A percentile compares a stretch with the other conserved stretches of the same genome.
Conservation (phyloP, 2,797 vertebrate genomes). For the Oophaga sylvatica region DNA sequence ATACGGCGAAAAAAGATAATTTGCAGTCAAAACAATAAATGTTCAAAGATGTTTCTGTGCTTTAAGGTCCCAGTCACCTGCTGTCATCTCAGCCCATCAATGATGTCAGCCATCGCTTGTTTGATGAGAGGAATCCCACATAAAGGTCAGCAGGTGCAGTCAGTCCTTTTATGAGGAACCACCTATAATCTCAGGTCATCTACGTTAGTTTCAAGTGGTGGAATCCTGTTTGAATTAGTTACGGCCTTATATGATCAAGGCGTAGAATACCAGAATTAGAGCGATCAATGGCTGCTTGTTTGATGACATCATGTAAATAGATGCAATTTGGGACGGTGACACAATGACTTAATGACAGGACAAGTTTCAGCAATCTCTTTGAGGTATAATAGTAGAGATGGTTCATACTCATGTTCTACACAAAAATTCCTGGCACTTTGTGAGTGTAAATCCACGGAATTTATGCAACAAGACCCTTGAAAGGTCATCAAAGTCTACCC, state of each 20-base stretch:
- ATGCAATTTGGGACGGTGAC: slow-evolving; percentile 8
- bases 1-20: not conserved
- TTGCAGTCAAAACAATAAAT: not conserved
- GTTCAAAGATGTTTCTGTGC: slow-evolving; percentile 20
- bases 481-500: not conserved
- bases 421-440: not conserved
- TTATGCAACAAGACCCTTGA: not conserved
- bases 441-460: not conserved
- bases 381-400: not conserved
- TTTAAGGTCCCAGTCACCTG: slow-evolving; percentile 8
- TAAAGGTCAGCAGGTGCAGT: slow-evolving; percentile 34
- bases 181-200: slow-evolving; percentile 35
- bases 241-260: slow-evolving; percentile 7
- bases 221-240: slow-evolving; percentile 33
- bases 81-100: slow-evolving; percentile 18
- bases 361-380: slow-evolving; percentile 12
- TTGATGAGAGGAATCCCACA: slow-evolving; percentile 39
- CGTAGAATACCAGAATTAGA: slow-evolving; percentile 17
- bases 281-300: slow-evolving; percentile 3
- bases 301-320: slow-evolving; percentile 31
- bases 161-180: not conserved
- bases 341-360: slow-evolving; percentile 21
- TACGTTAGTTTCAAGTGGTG: not conserved
- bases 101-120: slow-evolving; percentile 21
- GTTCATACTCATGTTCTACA: not conserved